Evolutionary conservation across 1,140 invertebrate species (phyloP).

Genomic region (Pseudomyrmex flavicornis): DNA sequence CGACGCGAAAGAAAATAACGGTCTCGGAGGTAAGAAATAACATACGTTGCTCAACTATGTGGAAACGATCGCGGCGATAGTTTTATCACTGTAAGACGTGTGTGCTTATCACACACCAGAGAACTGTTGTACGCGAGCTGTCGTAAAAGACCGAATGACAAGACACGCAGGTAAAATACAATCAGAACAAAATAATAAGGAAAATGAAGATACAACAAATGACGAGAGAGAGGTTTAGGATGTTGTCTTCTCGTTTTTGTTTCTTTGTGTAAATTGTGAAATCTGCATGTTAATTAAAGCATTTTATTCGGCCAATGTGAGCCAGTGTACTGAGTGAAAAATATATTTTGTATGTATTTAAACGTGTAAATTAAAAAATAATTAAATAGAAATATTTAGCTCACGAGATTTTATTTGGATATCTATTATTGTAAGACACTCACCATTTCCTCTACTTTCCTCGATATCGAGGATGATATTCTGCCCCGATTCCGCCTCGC

Average conservation of each 20-base stretch:
- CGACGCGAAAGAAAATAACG: conserved; percentile 12
- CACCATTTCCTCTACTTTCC: conserved; percentile 93
- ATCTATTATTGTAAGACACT: conserved; percentile 80
- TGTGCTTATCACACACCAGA: neutral
- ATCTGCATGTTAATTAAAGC: too few species aligned
- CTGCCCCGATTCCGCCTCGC: conserved; percentile 93
- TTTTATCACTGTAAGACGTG: neutral
- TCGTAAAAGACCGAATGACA: neutral
- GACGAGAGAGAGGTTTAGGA: neutral
- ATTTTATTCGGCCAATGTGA: too few species aligned
- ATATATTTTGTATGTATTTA: too few species aligned
- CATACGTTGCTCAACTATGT: neutral
- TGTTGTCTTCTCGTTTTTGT: neutral
- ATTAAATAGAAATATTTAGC: neutral
- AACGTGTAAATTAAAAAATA: neutral
- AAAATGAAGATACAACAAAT: neutral
- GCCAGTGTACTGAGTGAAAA: too few species aligned
- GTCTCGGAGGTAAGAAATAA: neutral
- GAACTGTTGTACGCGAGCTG: neutral
- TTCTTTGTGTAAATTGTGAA: neutral
- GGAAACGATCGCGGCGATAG: neutral
- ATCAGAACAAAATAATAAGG: neutral
- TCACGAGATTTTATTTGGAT: too few species aligned
- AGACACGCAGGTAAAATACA: neutral
- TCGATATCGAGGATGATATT: conserved; percentile 96